phyloP scores from a whole-genome alignment of 2,888 invertebrate genomes.

The Polydrusus cervinus region DNA sequence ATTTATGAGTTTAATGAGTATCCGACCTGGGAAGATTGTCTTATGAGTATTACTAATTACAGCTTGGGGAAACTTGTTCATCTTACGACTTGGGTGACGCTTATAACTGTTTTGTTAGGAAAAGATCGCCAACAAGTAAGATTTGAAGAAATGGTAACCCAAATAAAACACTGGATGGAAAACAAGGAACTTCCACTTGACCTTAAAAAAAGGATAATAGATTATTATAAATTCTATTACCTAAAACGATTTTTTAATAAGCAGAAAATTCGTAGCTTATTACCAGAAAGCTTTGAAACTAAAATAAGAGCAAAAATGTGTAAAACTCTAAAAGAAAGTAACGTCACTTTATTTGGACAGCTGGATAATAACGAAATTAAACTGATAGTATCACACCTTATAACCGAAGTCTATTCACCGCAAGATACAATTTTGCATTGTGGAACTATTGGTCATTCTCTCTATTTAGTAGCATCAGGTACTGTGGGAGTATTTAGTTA shows the following conservation, averaged over 20 bases:
- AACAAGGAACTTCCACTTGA: conserved; percentile 68
- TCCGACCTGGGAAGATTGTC: conserved; percentile 43
- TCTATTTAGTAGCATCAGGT: conserved; percentile 78
- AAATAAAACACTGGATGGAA: conserved; percentile 68
- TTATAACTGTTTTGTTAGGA: conserved; percentile 54
- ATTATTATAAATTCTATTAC: conserved; percentile 69
- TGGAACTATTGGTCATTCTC: conserved; percentile 76
- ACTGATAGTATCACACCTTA: conserved; percentile 73
- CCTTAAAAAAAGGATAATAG: conserved; percentile 66
- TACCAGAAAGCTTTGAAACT: conserved; percentile 38
- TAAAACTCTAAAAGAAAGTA: conserved; percentile 73
- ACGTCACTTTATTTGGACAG: conserved; percentile 73
- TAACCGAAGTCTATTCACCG: conserved; percentile 75
- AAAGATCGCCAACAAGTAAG: conserved; percentile 65
- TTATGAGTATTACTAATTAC: conserved; percentile 47
- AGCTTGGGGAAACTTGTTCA: conserved; percentile 52
- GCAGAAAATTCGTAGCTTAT: conserved; percentile 61
- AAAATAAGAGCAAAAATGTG: conserved; percentile 76
- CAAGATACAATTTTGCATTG: conserved; percentile 77
- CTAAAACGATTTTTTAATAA: conserved; percentile 70
- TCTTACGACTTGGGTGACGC: conserved; percentile 45
- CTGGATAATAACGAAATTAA: conserved; percentile 72
- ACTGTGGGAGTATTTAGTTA: conserved; percentile 77
- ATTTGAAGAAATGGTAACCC: conserved; percentile 69
- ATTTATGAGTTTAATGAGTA: conserved; percentile 23